phyloP scores from a whole-genome alignment of 2,797 vertebrate genomes.

The Karalla daura region DNA sequence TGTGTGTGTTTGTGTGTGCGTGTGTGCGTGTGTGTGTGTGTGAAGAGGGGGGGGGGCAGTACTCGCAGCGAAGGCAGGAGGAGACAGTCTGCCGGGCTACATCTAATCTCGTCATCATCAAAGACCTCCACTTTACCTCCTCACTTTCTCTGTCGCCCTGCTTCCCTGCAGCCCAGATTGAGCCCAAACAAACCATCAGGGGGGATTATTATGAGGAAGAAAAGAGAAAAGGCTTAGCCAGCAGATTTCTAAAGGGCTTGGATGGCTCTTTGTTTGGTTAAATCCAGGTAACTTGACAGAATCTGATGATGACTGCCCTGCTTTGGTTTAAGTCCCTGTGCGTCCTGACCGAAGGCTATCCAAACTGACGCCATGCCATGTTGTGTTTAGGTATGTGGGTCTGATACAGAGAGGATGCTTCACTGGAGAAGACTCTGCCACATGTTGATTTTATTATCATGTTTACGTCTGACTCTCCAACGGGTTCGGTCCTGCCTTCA shows the following conservation, averaged over 20 bases:
- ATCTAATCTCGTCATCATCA: slow-evolving; percentile 94
- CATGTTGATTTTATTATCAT: slow-evolving; percentile 76
- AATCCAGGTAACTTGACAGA: slow-evolving; percentile 79
- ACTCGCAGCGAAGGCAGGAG: slow-evolving; percentile 75
- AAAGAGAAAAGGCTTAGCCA: slow-evolving; percentile 78
- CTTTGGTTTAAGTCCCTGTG: slow-evolving; percentile 67
- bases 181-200: slow-evolving; percentile 84
- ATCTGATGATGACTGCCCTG: slow-evolving; percentile 69
- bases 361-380: slow-evolving; percentile 63
- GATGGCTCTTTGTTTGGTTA: slow-evolving; percentile 72
- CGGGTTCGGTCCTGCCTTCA: slow-evolving; percentile 51
- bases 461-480: slow-evolving; percentile 73
- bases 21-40: too few relatives aligned
- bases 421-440: slow-evolving; percentile 47
- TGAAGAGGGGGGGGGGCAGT: too few relatives aligned
- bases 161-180: slow-evolving; percentile 72
- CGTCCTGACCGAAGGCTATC: slow-evolving; percentile 71
- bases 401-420: slow-evolving; percentile 65
- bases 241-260: slow-evolving; percentile 73
- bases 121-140: slow-evolving; percentile 87
- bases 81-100: slow-evolving; percentile 98
- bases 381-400: slow-evolving; percentile 57
- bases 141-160: slow-evolving; percentile 82
- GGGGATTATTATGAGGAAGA: slow-evolving; percentile 83
- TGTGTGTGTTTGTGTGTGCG: too few relatives aligned